Base-by-base conservation (phyloP, 2,888 invertebrate genomes). In the Limenitis arthemis region DNA sequence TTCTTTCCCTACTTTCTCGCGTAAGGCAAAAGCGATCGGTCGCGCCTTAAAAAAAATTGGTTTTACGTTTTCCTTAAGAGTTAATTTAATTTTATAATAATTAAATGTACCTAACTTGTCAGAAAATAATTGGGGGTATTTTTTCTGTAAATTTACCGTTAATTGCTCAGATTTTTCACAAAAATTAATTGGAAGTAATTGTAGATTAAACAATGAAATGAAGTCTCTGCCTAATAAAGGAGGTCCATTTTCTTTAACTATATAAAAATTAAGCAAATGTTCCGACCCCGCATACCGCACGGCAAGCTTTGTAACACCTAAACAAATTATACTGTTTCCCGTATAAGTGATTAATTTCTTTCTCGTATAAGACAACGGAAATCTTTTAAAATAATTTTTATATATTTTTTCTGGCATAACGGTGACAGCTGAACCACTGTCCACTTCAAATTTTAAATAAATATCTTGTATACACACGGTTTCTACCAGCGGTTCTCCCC, bases 21-120 rank as follows among this genome's bases (percentile, higher is more conserved):
- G 37, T 34, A 60, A 38, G 1, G 55, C 51, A 32, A 53, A 58
- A 7, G 56, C 41, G 7, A 54, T 36, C 1, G 58, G 47, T 0
- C 56, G 53, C 7, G 57, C 50, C 20, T 60, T 58, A 20, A 49
- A 55, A 41, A 60, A 60, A 38, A 59, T 42, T n/a, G 59, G 56
- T 11, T 58, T 56, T 6, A 52, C 54, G 20, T 58, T 44, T 20
- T 53, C 47, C 43, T 56, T 59, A n/a, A 61, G 49, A 8, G 41
- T 32, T 12, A 59, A 52, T 20, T 59, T 51, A 7, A 58, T 46
- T 36, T 53, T 43, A 12, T 44, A 55, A 12, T 44, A 41, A 30
- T 51, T 41, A 38, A 51, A 51, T 7, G 29, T 28, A 12, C 44
- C 48, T 28, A 51, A 9, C 3, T 41, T 30, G 30, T 8, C 30